Evolutionary conservation across 2,888 invertebrate species (phyloP).

Genomic region (Cheilosia grossa): DNA sequence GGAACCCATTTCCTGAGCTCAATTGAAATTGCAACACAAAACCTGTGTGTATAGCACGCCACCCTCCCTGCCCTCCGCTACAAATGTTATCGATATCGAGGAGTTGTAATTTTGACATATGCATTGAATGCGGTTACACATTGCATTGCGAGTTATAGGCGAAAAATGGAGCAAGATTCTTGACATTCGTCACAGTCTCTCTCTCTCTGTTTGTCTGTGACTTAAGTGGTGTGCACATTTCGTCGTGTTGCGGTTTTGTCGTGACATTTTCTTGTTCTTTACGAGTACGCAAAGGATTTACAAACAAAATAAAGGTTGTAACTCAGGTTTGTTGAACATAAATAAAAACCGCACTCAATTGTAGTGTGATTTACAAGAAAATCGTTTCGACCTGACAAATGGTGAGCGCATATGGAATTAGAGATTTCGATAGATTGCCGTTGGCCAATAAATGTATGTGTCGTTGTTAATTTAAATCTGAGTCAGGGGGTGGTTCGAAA

Average conservation of each 20-base stretch:
- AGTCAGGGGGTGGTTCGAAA: conserved; percentile 17
- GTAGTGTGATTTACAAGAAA: conserved; percentile 67
- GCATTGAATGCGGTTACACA: conserved; percentile 54
- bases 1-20: conserved; percentile 41
- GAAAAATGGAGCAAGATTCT: conserved; percentile 62
- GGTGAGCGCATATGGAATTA: conserved; percentile 30
- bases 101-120: conserved; percentile 59
- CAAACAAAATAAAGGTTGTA: conserved; percentile 31
- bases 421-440: conserved; percentile 30
- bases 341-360: conserved; percentile 61
- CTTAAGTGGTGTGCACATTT: conserved; percentile 39
- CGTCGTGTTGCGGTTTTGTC: conserved; percentile 65
- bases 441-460: conserved; percentile 50
- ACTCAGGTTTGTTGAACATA: conserved; percentile 54
- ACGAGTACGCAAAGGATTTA: conserved; percentile 26
- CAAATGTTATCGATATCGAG: conserved; percentile 56
- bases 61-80: neutral
- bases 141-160: conserved; percentile 19
- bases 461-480: conserved; percentile 34
- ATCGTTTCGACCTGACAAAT: conserved; percentile 71
- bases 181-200: conserved; percentile 68
- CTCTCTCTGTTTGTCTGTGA: neutral
- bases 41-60: neutral
- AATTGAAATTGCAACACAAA: conserved; percentile 54
- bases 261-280: conserved; percentile 60